Evolutionary conservation across 23 tunicate species (phyloP).

Genomic region (Clavelina lepadiformis): DNA sequence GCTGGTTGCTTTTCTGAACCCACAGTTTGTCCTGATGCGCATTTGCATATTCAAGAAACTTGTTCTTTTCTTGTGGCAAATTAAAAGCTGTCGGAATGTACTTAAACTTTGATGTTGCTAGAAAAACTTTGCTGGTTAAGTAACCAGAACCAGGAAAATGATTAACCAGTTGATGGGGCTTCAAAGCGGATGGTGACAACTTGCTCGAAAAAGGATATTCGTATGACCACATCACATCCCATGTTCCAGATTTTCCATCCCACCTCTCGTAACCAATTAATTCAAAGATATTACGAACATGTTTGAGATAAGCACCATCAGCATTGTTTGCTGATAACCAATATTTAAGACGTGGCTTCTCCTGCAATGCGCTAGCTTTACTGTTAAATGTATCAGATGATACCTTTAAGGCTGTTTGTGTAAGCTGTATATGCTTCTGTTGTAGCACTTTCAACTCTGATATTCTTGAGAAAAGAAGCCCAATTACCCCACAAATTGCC

Average conservation of each 20-base stretch:
- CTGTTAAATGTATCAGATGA: too few relatives aligned
- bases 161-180: slow-evolving; percentile 60
- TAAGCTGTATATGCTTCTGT: too few relatives aligned
- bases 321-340: slow-evolving; percentile 31
- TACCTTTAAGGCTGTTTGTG: too few relatives aligned
- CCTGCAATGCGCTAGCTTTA: too few relatives aligned
- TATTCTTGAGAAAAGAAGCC: too few relatives aligned
- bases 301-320: slow-evolving; percentile 52
- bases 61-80: slow-evolving; percentile 54
- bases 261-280: slow-evolving; percentile 59
- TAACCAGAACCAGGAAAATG: slow-evolving; percentile 87
- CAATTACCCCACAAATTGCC: too few relatives aligned
- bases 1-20: slow-evolving; percentile 91
- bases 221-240: slow-evolving; percentile 96
- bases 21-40: slow-evolving; percentile 71
- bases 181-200: slow-evolving; percentile 19
- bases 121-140: slow-evolving; percentile 76
- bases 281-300: slow-evolving; percentile 65
- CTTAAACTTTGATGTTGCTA: slow-evolving; percentile 62
- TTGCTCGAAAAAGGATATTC: slow-evolving; percentile 81
- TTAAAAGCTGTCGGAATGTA: slow-evolving; percentile 89
- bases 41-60: slow-evolving; percentile 43
- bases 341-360: too few relatives aligned
- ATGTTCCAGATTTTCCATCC: slow-evolving; percentile 25
- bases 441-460: too few relatives aligned